Evolutionary conservation across 2,113 vertebrate genomes (phyloP).

Genomic region (Apus apus): DNA sequence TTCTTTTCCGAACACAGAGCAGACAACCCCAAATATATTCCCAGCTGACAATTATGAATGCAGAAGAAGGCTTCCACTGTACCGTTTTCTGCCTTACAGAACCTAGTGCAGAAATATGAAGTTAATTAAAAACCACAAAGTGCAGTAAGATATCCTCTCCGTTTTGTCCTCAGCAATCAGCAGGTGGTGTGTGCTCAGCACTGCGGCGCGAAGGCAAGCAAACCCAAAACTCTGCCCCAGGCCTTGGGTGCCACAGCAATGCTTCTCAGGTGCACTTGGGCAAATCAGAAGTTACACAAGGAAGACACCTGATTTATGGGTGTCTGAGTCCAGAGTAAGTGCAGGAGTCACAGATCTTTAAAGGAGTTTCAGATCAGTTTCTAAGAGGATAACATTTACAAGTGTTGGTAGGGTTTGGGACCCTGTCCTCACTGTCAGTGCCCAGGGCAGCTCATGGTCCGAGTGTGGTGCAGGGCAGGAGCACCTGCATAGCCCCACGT

Average conservation of each 20-base stretch:
- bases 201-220: fast-evolving
- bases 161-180: background rate
- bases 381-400: background rate
- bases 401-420: background rate
- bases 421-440: background rate
- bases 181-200: background rate
- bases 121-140: background rate
- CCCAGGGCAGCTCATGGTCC: background rate
- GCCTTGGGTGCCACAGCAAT: fast-evolving
- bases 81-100: background rate
- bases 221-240: background rate
- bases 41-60: background rate
- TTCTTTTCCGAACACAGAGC: background rate
- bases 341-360: background rate
- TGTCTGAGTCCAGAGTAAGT: background rate
- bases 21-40: background rate
- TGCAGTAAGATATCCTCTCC: background rate
- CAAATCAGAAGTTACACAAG: background rate
- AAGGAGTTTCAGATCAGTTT: background rate
- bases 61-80: background rate
- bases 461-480: background rate
- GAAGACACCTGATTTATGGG: background rate
- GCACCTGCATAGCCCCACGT: background rate
- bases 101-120: background rate
- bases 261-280: background rate